These are phyloP conservation scores for Prunella strophiata DNA, from an alignment of 2,797 vertebrate species.

Conservation along the genomic window DNA sequence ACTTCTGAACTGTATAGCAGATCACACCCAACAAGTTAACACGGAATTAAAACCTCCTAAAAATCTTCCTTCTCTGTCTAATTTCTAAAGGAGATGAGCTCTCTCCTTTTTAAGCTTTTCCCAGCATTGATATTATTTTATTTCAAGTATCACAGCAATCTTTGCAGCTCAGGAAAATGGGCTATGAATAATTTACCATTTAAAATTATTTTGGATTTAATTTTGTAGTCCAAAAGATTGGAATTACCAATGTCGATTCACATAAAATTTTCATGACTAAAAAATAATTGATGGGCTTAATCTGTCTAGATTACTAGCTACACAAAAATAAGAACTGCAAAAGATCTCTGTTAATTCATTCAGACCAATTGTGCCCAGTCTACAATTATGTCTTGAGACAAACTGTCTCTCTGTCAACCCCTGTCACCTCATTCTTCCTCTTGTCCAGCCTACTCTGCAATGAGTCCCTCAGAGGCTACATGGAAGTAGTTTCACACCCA, in stretches of 20 bases:
- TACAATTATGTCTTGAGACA: not conserved
- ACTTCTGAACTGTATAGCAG: not conserved
- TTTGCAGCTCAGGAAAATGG: not conserved
- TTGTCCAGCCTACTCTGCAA: not conserved
- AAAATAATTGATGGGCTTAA: not conserved
- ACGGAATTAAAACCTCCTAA: not conserved
- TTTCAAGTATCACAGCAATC: not conserved
- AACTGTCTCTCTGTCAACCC: not conserved
- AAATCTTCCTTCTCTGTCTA: not conserved
- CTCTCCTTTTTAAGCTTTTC: not conserved
- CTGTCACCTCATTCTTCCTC: not conserved
- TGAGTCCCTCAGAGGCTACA: not conserved
- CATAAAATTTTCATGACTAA: not conserved
- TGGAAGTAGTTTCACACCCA: not conserved
- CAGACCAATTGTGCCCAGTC: not conserved
- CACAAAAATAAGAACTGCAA: not conserved
- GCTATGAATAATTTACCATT: not conserved
- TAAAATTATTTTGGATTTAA: not conserved
- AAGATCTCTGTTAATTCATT: not conserved
- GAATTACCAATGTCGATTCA: not conserved
- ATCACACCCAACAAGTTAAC: not conserved
- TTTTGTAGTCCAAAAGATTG: not conserved
- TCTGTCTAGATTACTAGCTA: not conserved
- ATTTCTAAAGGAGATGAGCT: not conserved
- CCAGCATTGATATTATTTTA: not conserved